A percentile compares a stretch with the other conserved stretches of the same genome.
Evolutionary conservation across 1,140 invertebrate species (phyloP).

Genomic region (Platyura marginata): DNA sequence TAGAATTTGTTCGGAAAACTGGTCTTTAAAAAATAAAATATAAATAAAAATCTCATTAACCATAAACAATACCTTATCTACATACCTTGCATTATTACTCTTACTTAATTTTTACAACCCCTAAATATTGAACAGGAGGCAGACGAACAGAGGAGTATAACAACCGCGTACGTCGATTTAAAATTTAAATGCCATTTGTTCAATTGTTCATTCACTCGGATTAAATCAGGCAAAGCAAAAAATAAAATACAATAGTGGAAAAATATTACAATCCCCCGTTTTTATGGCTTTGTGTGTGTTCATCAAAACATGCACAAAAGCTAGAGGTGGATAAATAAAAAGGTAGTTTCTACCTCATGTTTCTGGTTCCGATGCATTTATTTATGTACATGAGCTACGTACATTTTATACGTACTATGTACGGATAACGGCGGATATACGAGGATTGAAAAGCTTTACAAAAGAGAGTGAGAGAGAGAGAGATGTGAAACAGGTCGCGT

Average conservation of each 20-base stretch:
- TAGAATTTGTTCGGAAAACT: too few species aligned
- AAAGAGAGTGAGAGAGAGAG: background rate
- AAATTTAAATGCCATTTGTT: slow-evolving; percentile 4
- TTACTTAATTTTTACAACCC: too few species aligned
- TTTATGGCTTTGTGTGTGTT: background rate
- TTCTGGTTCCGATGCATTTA: background rate
- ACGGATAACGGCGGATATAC: background rate
- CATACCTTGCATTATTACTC: too few species aligned
- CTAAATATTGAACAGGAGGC: too few species aligned
- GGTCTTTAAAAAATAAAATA: too few species aligned
- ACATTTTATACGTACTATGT: background rate
- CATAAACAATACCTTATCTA: too few species aligned
- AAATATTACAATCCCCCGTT: background rate
- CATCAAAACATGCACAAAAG: background rate
- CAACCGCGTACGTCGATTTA: slow-evolving; percentile 2
- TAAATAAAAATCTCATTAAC: too few species aligned
- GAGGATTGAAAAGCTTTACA: background rate
- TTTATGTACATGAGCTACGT: too few species aligned
- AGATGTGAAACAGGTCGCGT: background rate
- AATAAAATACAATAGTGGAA: background rate
- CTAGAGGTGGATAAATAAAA: background rate
- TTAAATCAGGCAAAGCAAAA: slow-evolving; percentile 1
- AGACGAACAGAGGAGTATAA: too few species aligned
- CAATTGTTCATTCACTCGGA: slow-evolving; percentile 3
- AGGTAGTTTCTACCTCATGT: background rate